A percentile compares a stretch with the other conserved stretches of the same genome.
Conservation (phyloP, 2,113 vertebrate species). For the Zosterops borbonicus region DNA sequence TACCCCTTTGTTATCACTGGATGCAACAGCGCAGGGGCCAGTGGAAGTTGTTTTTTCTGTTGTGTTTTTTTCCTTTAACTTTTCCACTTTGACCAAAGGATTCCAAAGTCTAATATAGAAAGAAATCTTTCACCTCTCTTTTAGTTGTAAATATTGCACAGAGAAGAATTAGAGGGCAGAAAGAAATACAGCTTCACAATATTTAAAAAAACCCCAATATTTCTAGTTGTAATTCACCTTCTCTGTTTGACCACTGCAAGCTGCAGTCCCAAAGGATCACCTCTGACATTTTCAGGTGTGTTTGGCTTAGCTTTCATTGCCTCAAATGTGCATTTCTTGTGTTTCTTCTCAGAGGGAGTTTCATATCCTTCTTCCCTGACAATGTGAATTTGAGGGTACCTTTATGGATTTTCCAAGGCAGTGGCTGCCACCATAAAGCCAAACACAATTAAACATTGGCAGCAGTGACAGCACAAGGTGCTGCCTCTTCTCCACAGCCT, state of each 20-base stretch:
- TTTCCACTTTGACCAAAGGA: neutral
- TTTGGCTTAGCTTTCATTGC: neutral
- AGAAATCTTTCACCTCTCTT: neutral
- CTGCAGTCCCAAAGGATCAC: neutral
- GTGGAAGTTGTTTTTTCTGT: neutral
- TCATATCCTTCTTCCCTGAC: neutral
- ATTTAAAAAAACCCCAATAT: neutral
- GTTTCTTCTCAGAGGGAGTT: neutral
- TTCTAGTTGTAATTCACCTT: neutral
- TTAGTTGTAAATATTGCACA: neutral
- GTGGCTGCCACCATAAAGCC: neutral
- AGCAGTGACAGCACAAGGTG: rapidly evolving
- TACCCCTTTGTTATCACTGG: neutral
- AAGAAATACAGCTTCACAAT: neutral
- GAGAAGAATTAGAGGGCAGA: neutral
- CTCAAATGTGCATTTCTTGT: rapidly evolving
- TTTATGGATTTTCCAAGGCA: neutral
- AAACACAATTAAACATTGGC: neutral
- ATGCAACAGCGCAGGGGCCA: neutral
- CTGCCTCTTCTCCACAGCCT: neutral
- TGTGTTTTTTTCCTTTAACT: neutral
- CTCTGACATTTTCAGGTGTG: neutral
- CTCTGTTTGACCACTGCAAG: neutral
- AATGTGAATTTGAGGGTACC: neutral
- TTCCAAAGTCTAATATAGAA: rapidly evolving